phyloP scores from a whole-genome alignment of 2,888 invertebrate species.

The Lutraria lutraria region DNA sequence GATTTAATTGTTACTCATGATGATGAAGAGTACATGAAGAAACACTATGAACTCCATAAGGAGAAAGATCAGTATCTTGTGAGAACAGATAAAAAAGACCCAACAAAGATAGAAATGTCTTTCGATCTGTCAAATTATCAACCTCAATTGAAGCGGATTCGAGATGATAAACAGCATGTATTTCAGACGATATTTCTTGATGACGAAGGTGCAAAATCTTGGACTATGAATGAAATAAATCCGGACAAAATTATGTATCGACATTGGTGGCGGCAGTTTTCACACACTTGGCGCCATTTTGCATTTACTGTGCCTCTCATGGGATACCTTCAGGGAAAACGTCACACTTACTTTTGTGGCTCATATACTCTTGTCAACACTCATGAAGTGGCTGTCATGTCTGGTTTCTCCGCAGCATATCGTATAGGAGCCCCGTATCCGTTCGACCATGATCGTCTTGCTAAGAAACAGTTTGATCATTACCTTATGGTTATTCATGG shows the following conservation, averaged over 20 bases:
- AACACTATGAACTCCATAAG: slow-evolving; percentile 78
- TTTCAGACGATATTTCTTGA: slow-evolving; percentile 81
- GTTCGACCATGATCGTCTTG: slow-evolving; percentile 76
- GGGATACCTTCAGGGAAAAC: slow-evolving; percentile 78
- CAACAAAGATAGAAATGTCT: slow-evolving; percentile 81
- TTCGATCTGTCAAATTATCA: slow-evolving; percentile 82
- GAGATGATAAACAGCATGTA: slow-evolving; percentile 70
- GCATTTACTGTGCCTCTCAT: slow-evolving; percentile 80
- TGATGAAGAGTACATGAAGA: slow-evolving; percentile 80
- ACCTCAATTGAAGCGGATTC: slow-evolving; percentile 75
- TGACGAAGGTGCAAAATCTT: slow-evolving; percentile 71
- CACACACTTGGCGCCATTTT: slow-evolving; percentile 82
- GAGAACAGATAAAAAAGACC: slow-evolving; percentile 74
- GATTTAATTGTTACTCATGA: slow-evolving; percentile 81
- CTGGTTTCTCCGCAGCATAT: slow-evolving; percentile 80
- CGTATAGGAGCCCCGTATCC: slow-evolving; percentile 80
- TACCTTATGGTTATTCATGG: slow-evolving; percentile 79
- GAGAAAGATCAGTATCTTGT: slow-evolving; percentile 80
- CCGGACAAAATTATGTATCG: slow-evolving; percentile 74
- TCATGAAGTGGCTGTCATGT: slow-evolving; percentile 80
- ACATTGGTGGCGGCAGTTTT: slow-evolving; percentile 81
- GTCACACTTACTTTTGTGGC: slow-evolving; percentile 78
- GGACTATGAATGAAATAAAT: slow-evolving; percentile 76
- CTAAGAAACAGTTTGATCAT: slow-evolving; percentile 80
- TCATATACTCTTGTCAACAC: slow-evolving; percentile 81